Base-by-base conservation (phyloP, 1,140 invertebrate species). In the Drosophila navojoa region DNA sequence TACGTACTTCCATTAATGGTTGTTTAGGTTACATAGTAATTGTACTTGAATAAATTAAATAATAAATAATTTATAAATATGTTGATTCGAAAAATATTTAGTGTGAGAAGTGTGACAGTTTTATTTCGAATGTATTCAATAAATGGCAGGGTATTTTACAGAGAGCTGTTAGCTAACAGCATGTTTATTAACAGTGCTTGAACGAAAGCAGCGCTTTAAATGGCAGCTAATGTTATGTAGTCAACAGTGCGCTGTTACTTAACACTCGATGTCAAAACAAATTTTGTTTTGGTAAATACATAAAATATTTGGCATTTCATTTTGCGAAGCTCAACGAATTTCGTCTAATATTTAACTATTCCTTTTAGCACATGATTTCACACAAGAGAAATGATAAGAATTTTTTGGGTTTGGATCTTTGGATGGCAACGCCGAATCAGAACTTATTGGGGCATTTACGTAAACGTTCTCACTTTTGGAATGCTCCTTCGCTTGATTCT, bases 261-360 rank as follows among this genome's bases (percentile, higher is more conserved):
- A 68, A 68, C 63, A 60, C 59, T 62, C 44, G 35, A 58, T 19
- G 53, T 68, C 25, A 69, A 71, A 67, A 72, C 52, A 57, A 78
- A 81, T 70, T 86, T 87, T 81, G 78, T 86, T 70, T 86, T 87
- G 78, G 78, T 87, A 87, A 86, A 79, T 85, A 68, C 68, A 82
- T 81, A 82, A 87, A 71, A 81, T 86, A 87, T 86, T 86, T 86
- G 81, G 81, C 81, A 87, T 87, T 68, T 73, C 76, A 86, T 87
- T 87, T 86, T 71, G 76, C 40, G 79, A 81, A 87, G 81, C 82
- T 87, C 76, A 82, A 82, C 67, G 58, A 72, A 76, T 87, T 72
- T 50, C 16, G 25, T 63, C 29, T 50, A 25, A 53, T 44, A 35
- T 53, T 22, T 49, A 60, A 27, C 53, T 45, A 25, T 15, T 50